Conservation (phyloP, 2,113 vertebrate genomes). For the Stegostoma tigrinum region DNA sequence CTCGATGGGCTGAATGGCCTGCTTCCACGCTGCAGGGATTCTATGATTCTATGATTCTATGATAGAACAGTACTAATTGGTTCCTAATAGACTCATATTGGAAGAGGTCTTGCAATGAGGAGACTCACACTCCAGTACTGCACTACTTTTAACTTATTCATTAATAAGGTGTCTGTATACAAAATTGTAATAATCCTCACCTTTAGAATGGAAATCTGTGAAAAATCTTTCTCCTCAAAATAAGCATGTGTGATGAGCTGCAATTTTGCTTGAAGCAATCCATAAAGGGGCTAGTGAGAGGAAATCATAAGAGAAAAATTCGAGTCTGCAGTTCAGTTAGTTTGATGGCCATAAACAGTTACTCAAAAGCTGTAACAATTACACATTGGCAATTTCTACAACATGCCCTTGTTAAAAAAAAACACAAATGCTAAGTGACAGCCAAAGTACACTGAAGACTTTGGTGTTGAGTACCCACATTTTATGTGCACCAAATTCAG, state of each 20-base stretch:
- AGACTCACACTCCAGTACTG: too few relatives aligned
- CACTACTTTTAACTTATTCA: background rate
- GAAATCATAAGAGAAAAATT: constrained; percentile 42
- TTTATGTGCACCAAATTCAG: background rate
- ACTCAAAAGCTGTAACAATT: background rate
- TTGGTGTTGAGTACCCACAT: background rate
- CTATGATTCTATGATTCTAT: too few relatives aligned
- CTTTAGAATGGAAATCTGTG: constrained; percentile 94
- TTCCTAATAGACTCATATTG: too few relatives aligned
- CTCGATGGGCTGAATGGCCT: too few relatives aligned
- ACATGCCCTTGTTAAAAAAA: background rate
- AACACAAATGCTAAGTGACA: background rate
- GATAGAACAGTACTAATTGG: too few relatives aligned
- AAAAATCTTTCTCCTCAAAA: constrained; percentile 98
- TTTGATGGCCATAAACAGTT: background rate
- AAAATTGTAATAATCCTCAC: constrained; percentile 51
- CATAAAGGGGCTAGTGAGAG: constrained; percentile 76
- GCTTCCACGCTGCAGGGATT: too few relatives aligned
- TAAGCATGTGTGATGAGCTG: constrained; percentile 97
- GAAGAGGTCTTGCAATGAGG: too few relatives aligned
- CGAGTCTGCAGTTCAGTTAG: background rate
- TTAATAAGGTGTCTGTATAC: background rate
- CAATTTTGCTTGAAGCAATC: constrained; percentile 90
- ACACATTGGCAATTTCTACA: background rate
- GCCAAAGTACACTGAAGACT: background rate